A percentile compares a stretch with the other conserved stretches of the same genome.
phyloP scores from a whole-genome alignment of 2,113 vertebrate genomes.

The Leucoraja erinaceus region DNA sequence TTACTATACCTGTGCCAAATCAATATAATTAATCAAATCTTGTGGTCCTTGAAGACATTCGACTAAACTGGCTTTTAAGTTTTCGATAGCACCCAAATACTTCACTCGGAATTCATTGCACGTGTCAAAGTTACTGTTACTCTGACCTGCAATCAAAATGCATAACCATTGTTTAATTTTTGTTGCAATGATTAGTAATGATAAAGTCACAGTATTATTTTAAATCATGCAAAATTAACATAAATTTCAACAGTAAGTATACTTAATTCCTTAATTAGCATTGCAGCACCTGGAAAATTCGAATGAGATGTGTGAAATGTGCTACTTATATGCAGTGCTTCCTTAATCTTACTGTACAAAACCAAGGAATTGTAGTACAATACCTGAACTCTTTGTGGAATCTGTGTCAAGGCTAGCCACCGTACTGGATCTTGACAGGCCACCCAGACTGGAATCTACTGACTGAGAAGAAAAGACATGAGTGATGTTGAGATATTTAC shows the following conservation, averaged over 20 bases:
- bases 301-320: too few relatives aligned
- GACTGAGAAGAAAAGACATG: constrained; percentile 60
- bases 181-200: neutral
- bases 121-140: constrained; percentile 76
- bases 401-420: constrained; percentile 96
- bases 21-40: constrained; percentile 93
- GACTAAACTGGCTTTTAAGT: constrained; percentile 74
- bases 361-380: neutral
- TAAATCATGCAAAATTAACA: neutral
- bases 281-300: too few relatives aligned
- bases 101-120: constrained; percentile 89
- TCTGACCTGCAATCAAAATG: constrained; percentile 45
- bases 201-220: neutral
- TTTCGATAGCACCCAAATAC: constrained; percentile 88
- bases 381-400: constrained; percentile 93
- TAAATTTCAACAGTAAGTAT: too few relatives aligned
- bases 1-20: constrained; percentile 80
- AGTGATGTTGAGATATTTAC: neutral
- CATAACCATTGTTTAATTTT: neutral
- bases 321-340: too few relatives aligned
- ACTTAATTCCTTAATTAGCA: too few relatives aligned
- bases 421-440: constrained; percentile 92
- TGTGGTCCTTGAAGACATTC: constrained; percentile 76
- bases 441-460: constrained; percentile 95
- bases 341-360: too few relatives aligned